phyloP scores from a whole-genome alignment of 2,113 vertebrate genomes.

The Dicerorhinus sumatrensis region DNA sequence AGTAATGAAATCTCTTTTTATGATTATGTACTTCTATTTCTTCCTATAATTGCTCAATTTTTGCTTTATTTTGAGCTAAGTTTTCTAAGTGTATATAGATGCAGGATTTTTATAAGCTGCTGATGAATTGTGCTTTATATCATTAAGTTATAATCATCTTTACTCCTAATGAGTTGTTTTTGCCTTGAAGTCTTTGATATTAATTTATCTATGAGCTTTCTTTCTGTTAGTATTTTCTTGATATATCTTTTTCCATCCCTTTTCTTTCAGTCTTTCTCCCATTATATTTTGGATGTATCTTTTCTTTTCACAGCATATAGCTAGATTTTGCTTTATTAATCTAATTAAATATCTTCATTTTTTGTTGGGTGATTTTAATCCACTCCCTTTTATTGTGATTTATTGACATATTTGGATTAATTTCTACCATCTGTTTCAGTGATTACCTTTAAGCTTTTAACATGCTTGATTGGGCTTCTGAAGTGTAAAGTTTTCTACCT shows the following conservation, averaged over 20 bases:
- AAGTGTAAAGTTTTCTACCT: neutral
- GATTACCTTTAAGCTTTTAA: conserved; percentile 2
- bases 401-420: conserved; percentile 32
- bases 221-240: conserved; percentile 41
- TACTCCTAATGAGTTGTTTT: neutral
- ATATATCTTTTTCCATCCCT: neutral
- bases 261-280: conserved; percentile 42
- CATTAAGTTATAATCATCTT: conserved; percentile 16
- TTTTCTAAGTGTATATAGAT: neutral
- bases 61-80: conserved; percentile 20
- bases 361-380: conserved; percentile 17
- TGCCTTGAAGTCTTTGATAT: conserved; percentile 18
- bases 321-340: conserved; percentile 20
- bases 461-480: conserved; percentile 18
- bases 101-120: neutral
- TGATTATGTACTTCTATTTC: neutral
- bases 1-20: neutral
- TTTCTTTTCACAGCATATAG: neutral
- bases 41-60: neutral
- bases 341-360: neutral
- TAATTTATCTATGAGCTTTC: neutral
- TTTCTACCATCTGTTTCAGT: neutral
- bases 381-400: neutral
- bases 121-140: neutral
- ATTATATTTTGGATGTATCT: neutral